Percentiles rank a stretch among this genome's conserved stretches.
Conservation (phyloP, 1,140 invertebrate species). For the Drosophila chauvacae region DNA sequence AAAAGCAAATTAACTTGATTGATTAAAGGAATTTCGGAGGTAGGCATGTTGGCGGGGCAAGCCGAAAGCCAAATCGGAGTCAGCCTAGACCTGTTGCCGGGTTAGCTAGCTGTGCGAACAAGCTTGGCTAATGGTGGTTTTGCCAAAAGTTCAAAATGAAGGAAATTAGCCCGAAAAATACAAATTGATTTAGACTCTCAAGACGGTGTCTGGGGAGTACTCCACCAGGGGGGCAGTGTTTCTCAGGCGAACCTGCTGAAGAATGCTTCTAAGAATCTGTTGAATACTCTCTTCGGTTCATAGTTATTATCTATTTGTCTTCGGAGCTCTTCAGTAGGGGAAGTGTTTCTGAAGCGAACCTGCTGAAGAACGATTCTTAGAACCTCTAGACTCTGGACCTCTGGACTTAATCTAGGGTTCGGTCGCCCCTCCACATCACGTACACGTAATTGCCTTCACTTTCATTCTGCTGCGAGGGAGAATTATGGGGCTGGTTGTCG, state of each 20-base stretch:
- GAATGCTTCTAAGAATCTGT: neutral
- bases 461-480: constrained; percentile 38
- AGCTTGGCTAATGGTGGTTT: constrained; percentile 54
- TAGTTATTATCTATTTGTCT: neutral
- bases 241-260: neutral
- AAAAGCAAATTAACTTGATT: constrained; percentile 72
- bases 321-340: too few species aligned
- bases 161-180: neutral
- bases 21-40: constrained; percentile 66
- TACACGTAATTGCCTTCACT: constrained; percentile 54
- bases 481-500: constrained; percentile 35
- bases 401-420: neutral
- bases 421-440: constrained; percentile 9
- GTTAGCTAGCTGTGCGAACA: constrained; percentile 1
- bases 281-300: neutral
- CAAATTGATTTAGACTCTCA: constrained; percentile 19
- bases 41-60: constrained; percentile 32
- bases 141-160: constrained; percentile 43
- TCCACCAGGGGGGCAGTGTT: neutral
- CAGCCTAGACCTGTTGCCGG: constrained; percentile 7
- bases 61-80: constrained; percentile 17
- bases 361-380: neutral
- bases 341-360: neutral
- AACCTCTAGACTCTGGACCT: too few species aligned
- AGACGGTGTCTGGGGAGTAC: neutral